Evolutionary conservation across 2,888 invertebrate genomes (phyloP).

Genomic region (Panzeria rudis): DNA sequence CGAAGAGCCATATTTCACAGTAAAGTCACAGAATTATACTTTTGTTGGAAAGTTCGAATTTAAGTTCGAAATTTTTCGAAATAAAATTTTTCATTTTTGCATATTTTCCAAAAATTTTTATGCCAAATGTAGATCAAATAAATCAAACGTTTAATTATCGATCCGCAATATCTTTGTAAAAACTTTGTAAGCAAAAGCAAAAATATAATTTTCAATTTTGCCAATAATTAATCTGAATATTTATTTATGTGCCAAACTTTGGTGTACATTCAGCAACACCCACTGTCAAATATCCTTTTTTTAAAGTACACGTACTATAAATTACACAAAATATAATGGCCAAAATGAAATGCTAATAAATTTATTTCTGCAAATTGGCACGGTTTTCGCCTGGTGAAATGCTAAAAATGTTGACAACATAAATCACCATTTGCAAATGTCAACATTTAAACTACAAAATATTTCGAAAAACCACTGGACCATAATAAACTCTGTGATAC

Average conservation of each 20-base stretch:
- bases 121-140: not conserved
- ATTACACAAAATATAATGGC: conserved; percentile 1
- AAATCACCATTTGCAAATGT: conserved; percentile 54
- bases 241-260: not conserved
- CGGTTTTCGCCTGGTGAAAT: conserved; percentile 2
- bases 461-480: conserved; percentile 48
- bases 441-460: conserved; percentile 36
- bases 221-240: conserved; percentile 13
- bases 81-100: no score
- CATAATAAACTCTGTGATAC: conserved; percentile 28
- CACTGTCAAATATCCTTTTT: not conserved
- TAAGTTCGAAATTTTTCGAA: no score
- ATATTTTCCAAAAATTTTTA: no score
- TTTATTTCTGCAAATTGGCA: conserved; percentile 6
- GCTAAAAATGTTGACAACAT: conserved; percentile 14
- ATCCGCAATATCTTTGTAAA: no score
- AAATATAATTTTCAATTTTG: not conserved
- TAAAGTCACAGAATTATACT: no score
- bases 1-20: no score
- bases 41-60: no score
- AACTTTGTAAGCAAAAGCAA: no score
- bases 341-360: conserved; percentile 31
- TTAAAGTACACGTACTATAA: conserved; percentile 19
- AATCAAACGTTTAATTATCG: not conserved
- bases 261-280: not conserved